phyloP scores from a whole-genome alignment of 2,113 vertebrate species.

The Hystrix brachyura region DNA sequence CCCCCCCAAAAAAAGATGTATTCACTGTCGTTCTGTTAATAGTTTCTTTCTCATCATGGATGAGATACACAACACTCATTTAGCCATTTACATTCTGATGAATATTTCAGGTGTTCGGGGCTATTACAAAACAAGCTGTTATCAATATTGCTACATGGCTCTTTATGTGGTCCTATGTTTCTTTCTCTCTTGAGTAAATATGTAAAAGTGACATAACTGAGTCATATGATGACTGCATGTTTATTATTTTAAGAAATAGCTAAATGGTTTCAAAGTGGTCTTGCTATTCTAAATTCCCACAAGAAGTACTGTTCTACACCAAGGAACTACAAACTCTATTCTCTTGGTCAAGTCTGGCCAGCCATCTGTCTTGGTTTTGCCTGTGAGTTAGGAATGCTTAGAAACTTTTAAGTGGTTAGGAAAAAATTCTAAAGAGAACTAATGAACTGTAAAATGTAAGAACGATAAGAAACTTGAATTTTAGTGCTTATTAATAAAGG shows the following conservation, averaged over 20 bases:
- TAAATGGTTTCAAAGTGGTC: background rate
- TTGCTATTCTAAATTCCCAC: background rate
- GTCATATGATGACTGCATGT: background rate
- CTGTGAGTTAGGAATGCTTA: background rate
- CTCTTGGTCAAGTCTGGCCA: background rate
- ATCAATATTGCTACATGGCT: background rate
- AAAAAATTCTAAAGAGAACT: background rate
- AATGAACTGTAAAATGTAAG: conserved; percentile 12
- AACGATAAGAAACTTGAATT: background rate
- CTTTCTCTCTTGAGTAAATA: background rate
- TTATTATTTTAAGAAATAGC: conserved; percentile 35
- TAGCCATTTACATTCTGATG: background rate
- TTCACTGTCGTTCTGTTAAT: background rate
- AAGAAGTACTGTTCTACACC: background rate
- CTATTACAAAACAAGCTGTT: background rate
- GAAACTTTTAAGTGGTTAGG: background rate
- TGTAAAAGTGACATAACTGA: background rate
- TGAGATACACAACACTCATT: background rate
- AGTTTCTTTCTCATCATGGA: background rate
- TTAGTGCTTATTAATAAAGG: background rate
- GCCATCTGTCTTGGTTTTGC: background rate
- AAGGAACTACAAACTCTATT: background rate
- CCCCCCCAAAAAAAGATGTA: background rate
- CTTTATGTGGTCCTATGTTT: background rate
- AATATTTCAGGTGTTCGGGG: background rate